A percentile compares a stretch with the other conserved stretches of the same genome.
These are phyloP conservation scores for Campylomormyrus tamandua DNA, from an alignment of 2,113 vertebrate genomes.

Conservation along the genomic window DNA sequence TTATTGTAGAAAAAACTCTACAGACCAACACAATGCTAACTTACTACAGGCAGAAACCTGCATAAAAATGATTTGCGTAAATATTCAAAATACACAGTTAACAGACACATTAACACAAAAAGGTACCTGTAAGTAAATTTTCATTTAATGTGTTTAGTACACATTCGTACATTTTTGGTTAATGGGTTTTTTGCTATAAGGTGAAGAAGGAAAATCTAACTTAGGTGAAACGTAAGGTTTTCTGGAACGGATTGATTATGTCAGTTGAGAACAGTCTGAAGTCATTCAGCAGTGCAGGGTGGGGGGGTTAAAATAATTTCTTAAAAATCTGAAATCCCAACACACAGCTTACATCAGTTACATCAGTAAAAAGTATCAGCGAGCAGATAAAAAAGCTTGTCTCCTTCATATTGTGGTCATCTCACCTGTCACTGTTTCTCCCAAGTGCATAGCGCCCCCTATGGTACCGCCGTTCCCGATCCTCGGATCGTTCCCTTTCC, in stretches of 20 bases:
- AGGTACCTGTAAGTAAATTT: too few species aligned
- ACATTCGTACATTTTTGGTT: too few species aligned
- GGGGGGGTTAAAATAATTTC: neutral
- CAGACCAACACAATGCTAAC: neutral
- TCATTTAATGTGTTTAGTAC: too few species aligned
- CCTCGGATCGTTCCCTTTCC: conserved; percentile 21
- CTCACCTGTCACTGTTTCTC: conserved; percentile 28
- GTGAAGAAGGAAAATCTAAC: too few species aligned
- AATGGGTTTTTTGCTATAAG: too few species aligned
- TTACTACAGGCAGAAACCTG: too few species aligned
- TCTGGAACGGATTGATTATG: too few species aligned
- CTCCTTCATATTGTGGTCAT: neutral
- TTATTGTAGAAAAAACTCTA: neutral
- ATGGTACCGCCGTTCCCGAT: conserved; percentile 35
- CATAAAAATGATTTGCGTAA: too few species aligned
- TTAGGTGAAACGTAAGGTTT: too few species aligned
- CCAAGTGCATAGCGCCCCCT: conserved; percentile 42
- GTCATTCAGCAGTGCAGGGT: neutral
- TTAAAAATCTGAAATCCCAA: neutral
- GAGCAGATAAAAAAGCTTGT: neutral
- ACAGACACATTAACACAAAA: too few species aligned
- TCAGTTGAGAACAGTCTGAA: too few species aligned
- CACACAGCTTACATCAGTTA: neutral
- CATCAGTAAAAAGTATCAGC: neutral
- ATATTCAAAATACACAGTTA: too few species aligned